phyloP scores from a whole-genome alignment of 2,113 vertebrate species.

The Circaetus gallicus region DNA sequence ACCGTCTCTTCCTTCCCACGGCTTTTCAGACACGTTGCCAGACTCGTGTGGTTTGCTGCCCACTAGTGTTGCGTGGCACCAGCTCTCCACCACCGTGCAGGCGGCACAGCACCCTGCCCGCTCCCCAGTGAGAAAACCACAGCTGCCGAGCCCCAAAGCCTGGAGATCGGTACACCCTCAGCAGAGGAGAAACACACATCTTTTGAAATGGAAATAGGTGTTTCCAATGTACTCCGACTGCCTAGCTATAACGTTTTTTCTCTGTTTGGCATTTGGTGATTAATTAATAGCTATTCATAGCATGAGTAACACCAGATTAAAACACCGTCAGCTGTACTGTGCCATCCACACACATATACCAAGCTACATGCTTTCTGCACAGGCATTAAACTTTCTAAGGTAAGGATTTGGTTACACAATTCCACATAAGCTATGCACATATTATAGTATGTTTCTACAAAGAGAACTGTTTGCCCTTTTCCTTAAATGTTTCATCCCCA shows the following conservation, averaged over 20 bases:
- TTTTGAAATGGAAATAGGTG: not conserved
- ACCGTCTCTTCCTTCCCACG: not conserved
- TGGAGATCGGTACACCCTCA: not conserved
- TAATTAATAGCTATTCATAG: not conserved
- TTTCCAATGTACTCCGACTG: not conserved
- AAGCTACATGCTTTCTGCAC: not conserved
- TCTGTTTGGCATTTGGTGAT: not conserved
- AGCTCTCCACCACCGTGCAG: not conserved
- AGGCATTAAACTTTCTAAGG: not conserved
- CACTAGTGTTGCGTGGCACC: conserved; percentile 72
- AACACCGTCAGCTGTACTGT: not conserved
- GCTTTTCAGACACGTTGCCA: not conserved
- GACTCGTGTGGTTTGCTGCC: conserved; percentile 73
- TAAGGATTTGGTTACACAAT: not conserved
- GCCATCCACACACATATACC: not conserved
- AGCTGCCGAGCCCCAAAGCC: not conserved
- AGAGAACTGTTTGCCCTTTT: not conserved
- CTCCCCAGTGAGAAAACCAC: not conserved
- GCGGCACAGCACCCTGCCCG: not conserved
- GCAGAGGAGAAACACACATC: not conserved
- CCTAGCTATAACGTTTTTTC: not conserved
- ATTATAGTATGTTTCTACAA: not conserved
- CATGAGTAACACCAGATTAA: not conserved
- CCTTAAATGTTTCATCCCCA: not conserved
- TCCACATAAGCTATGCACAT: not conserved